Evolutionary conservation across 2,797 vertebrate species (phyloP).

Genomic region (Myripristis murdjan): DNA sequence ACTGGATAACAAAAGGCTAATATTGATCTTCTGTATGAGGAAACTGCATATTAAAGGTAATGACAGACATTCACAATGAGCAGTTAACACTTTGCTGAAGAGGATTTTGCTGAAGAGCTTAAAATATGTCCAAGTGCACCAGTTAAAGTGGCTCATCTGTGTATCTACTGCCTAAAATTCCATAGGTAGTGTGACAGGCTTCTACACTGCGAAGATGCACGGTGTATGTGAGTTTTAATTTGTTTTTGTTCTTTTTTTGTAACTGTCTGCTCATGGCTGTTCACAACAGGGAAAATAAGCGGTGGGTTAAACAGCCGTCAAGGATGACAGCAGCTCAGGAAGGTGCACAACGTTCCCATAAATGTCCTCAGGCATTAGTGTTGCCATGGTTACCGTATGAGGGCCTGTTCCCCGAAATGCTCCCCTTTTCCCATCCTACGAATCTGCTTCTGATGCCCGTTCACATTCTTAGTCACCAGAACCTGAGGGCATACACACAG

Average conservation of each 20-base stretch:
- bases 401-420: slow-evolving; percentile 89
- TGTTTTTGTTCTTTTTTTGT: no score
- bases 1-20: no score
- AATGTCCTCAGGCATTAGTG: slow-evolving; percentile 38
- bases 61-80: no score
- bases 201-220: not conserved
- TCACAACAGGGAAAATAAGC: not conserved
- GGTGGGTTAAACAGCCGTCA: not conserved
- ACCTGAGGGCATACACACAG: slow-evolving; percentile 75
- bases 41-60: no score
- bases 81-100: no score
- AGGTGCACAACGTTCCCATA: slow-evolving; percentile 9
- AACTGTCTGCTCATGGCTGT: not conserved
- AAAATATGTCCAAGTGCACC: no score
- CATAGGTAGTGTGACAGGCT: no score
- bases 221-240: not conserved
- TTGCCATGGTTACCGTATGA: slow-evolving; percentile 87
- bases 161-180: no score
- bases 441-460: slow-evolving; percentile 83
- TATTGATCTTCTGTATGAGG: no score
- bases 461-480: slow-evolving; percentile 83
- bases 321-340: slow-evolving; percentile 11
- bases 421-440: slow-evolving; percentile 87
- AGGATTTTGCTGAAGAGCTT: no score
- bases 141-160: not conserved